phyloP scores from a whole-genome alignment of 2,888 invertebrate species.

The Zaprionus bogoriensis region DNA sequence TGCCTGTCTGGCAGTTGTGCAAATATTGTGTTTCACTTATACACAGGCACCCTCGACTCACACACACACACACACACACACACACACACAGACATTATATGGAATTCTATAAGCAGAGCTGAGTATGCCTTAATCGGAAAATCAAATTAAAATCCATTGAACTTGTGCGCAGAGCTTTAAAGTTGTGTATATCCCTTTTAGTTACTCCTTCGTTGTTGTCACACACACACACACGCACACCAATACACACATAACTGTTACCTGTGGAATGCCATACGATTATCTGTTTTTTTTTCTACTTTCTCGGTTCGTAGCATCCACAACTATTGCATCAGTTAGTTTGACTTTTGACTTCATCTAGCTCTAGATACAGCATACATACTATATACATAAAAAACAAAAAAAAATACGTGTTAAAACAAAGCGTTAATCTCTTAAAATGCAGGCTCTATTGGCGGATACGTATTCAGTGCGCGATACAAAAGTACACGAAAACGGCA shows the following conservation, averaged over 20 bases:
- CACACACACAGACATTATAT: conserved; percentile 3
- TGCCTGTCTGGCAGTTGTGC: conserved; percentile 45
- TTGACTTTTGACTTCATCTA: no score
- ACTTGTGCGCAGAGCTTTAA: conserved; percentile 21
- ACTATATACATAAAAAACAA: conserved; percentile 7
- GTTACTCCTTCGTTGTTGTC: background rate
- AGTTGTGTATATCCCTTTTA: background rate
- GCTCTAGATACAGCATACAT: conserved; percentile 36
- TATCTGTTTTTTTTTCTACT: conserved; percentile 1
- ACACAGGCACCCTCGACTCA: conserved; percentile 10
- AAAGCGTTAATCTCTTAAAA: conserved; percentile 46
- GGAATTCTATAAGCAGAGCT: conserved; percentile 7
- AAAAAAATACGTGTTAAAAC: conserved; percentile 18
- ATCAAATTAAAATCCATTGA: conserved; percentile 57
- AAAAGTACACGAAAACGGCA: conserved; percentile 93
- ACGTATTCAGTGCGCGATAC: conserved; percentile 85
- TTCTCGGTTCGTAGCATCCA: conserved; percentile 5
- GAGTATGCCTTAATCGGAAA: conserved; percentile 56
- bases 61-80: background rate
- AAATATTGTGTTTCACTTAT: conserved; percentile 70
- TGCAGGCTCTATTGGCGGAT: conserved; percentile 86
- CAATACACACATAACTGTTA: background rate
- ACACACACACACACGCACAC: background rate
- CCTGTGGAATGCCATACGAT: conserved; percentile 35
- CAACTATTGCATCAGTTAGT: background rate